Base-by-base conservation (phyloP, 2,888 invertebrate genomes). In the Epinotia brunnichana region DNA sequence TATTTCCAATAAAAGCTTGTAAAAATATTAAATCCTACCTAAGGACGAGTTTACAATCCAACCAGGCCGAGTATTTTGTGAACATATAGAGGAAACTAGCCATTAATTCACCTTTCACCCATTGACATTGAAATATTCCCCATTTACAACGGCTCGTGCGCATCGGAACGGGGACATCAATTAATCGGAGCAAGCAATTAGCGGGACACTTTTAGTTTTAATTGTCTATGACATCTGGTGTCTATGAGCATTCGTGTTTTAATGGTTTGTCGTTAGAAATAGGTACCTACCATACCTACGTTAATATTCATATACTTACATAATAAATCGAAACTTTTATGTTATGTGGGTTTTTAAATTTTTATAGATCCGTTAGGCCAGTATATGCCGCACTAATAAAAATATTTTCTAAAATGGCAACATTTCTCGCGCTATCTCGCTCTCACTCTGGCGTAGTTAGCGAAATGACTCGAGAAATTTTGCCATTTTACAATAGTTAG, bases 171-270 rank as follows among this genome's bases (percentile, higher is more conserved):
- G 66, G 63, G 48, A 35, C 62, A 63, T 39, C 63, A 24, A 62
- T 68, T 72, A 73, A 73, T 68, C 3, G 57, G 39, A 61, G 39
- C 41, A 17, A 2, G 63, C 68, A 73, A 73, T 73, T 73, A 73
- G 69, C 19, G 41, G 44, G 73, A 72, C 61, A 72, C 60, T 62
- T 73, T 62, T 73, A 68, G 29, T 68, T 63, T 71, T 73, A 73
- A 73, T 73, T 73, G 69, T 63, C 68, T 63, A 63, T 63, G 61
- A 68, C 73, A 73, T 73, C 73, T 73, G 73, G 21, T 54, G 44
- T 67, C 19, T 39, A 24, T 54, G 53, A 29, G 60, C 54, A 39
- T 63, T 35, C 2, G 15, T 11, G 41, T 56, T 56, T 54, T 57
- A 54, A 35, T 15, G 64, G 9, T 53, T 39, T 54, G 29, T 64